Evolutionary conservation across 2,113 vertebrate species (phyloP).

Genomic region (Terrapene triunguis): DNA sequence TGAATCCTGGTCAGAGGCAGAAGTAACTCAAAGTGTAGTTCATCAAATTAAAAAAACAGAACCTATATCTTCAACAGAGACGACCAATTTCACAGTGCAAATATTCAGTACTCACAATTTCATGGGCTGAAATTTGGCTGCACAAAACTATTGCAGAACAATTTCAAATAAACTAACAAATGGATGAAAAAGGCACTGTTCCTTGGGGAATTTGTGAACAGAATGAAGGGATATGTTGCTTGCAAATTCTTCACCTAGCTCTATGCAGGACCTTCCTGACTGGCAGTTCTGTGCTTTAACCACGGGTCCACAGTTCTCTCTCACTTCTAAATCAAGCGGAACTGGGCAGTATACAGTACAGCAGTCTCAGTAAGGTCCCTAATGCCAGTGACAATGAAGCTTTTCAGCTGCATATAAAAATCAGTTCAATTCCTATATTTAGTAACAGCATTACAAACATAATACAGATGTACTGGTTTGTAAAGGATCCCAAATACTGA

Average conservation of each 20-base stretch:
- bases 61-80: background rate
- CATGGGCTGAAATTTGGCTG: background rate
- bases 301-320: background rate
- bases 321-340: background rate
- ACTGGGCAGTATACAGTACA: background rate
- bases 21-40: background rate
- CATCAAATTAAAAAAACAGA: background rate
- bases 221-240: background rate
- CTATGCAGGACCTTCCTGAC: background rate
- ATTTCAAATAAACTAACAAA: background rate
- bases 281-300: background rate
- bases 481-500: background rate
- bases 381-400: background rate
- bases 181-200: background rate
- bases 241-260: background rate
- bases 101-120: background rate
- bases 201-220: background rate
- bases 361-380: background rate
- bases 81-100: background rate
- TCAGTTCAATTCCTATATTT: background rate
- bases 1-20: background rate
- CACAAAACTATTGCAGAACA: rapidly evolving
- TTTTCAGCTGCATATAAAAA: background rate
- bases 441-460: background rate
- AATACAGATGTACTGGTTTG: background rate